A percentile compares a stretch with the other conserved stretches of the same genome.
phyloP scores from a whole-genome alignment of 2,797 vertebrate genomes.

The Anguilla pacifica region DNA sequence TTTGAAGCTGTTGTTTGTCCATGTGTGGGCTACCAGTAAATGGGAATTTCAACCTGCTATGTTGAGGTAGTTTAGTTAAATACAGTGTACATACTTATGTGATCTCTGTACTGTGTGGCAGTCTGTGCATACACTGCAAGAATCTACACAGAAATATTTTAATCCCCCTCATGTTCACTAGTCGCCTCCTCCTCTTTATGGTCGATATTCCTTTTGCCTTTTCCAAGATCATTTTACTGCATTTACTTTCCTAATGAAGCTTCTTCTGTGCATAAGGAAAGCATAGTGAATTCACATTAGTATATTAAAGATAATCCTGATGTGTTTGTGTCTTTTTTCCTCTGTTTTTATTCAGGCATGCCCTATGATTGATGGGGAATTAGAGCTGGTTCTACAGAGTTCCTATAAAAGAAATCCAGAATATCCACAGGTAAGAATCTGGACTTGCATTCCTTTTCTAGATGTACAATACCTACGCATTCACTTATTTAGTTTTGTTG shows the following conservation, averaged over 20 bases:
- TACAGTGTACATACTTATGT: not conserved
- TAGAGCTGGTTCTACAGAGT: conserved; percentile 64
- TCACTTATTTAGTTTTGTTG: not conserved
- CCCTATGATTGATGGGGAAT: conserved; percentile 77
- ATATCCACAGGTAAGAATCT: conserved; percentile 71
- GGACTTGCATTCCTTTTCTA: conserved; percentile 58
- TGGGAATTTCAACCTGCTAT: not conserved
- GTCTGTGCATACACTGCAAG: not conserved
- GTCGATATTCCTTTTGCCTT: not conserved
- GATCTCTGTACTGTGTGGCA: not conserved
- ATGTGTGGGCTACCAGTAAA: not conserved
- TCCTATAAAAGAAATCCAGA: conserved; percentile 65
- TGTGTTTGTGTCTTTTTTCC: not conserved
- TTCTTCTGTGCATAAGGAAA: not conserved
- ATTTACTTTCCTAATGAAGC: not conserved
- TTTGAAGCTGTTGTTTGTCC: not conserved
- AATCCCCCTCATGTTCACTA: too few relatives aligned
- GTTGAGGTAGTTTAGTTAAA: not conserved
- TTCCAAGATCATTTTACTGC: not conserved
- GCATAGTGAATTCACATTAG: not conserved
- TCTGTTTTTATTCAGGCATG: conserved; percentile 59
- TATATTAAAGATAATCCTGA: not conserved
- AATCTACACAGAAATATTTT: not conserved
- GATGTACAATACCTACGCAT: too few relatives aligned
- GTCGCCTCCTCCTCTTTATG: not conserved